Evolutionary conservation across 92 coral and sea anemone species (phyloP), one percentile per base, ranked within the genome.

Genomic region (Epizoanthus stellaris): DNA sequence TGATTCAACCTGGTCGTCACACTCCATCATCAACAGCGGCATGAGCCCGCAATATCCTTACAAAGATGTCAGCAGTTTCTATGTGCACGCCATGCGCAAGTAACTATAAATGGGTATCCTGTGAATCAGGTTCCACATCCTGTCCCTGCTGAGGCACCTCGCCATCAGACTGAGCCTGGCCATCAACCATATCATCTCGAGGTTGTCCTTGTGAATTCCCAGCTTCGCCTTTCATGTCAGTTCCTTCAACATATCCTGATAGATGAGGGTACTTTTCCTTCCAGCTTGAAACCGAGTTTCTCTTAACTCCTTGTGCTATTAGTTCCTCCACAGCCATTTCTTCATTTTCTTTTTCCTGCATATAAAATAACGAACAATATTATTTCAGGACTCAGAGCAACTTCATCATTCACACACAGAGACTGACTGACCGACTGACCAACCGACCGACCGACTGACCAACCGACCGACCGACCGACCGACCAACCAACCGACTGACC

Each of bases 301-400:
- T 86, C 70, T 90, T 82, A 52, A 94, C 86, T 19, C 95, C 90
- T 6, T 90, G 77, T 38, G 77, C 47, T 42, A 95, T 88, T 59
- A 95, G 89, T 56, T 95, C 98, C 9, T 95, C 98, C 10, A 95
- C 86, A 5, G 91, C 93, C 47, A 84, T 64, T 40, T 94, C 84
- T 45, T 88, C 90, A 56, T 87, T 63, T 65, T 95, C 94, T 82
- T 95, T 95, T 58, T 92, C 95, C 98, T 95, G 59, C 6, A 25
- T 82, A 76, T 11, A 63, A 63, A 63, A 13, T 47, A 79, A 62
- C 43, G 38, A 16, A 66, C 43, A 6, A 65, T 14, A 64, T 0
- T 64, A 36, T 64, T 64, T 8, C 19, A 45, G 9, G 52, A 5
- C 8, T 45, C 7, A 4, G 9, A 45, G 52, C 52, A 45, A 45